Evolutionary conservation across 2,113 vertebrate genomes (phyloP).

Genomic region (Progne subis): DNA sequence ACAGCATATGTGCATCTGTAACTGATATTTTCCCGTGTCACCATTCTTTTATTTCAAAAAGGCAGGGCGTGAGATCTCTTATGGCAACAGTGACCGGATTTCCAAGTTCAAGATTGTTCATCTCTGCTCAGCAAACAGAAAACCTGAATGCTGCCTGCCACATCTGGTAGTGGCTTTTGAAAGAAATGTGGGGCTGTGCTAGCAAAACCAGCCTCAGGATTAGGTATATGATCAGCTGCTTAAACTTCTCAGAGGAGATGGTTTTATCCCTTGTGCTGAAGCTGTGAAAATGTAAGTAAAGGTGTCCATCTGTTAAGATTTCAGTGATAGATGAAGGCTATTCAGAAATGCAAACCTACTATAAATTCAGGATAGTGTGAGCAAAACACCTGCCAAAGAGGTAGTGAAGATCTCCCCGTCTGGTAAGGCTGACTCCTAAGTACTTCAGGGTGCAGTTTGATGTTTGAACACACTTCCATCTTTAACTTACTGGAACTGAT

Average conservation of each 20-base stretch:
- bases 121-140: background rate
- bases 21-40: background rate
- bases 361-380: background rate
- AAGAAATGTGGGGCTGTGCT: background rate
- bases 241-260: background rate
- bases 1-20: background rate
- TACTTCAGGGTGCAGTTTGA: background rate
- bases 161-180: background rate
- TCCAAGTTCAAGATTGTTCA: background rate
- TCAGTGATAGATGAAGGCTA: background rate
- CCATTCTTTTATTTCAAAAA: background rate
- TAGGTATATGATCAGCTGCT: background rate
- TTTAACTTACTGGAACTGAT: background rate
- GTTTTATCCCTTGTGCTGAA: background rate
- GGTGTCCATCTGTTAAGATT: background rate
- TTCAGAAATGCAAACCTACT: background rate
- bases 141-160: background rate
- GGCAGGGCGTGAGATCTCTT: accelerated
- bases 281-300: background rate
- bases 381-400: background rate
- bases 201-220: background rate
- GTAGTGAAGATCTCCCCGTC: background rate
- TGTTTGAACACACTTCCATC: background rate
- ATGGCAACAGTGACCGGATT: background rate
- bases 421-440: background rate